Evolutionary conservation across 1,140 invertebrate species (phyloP), one percentile per base, ranked within the genome.

Genomic region (Dermatophagoides farinae): DNA sequence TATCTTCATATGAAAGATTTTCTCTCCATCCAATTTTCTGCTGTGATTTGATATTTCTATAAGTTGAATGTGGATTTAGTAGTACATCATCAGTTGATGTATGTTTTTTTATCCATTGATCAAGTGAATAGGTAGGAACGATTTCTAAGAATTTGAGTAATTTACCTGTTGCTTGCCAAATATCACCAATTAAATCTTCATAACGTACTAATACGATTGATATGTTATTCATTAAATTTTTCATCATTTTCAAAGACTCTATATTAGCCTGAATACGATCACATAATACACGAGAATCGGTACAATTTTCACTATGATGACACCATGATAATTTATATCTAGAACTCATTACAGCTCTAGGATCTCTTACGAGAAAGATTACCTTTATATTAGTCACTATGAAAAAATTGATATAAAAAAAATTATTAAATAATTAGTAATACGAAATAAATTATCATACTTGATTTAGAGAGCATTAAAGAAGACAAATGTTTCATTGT

Each of bases 291-390:
- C 40, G 51, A 63, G n/a, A 57, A 63, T 18, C 57, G 43, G 43
- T 62, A 60, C 20, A 65, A 59, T 54, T 64, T 60, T 16, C 55
- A 47, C 43, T 59, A 64, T 65, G 57, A 61, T 1, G 58, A 50
- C 20, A 65, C 65, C 43, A 66, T 60, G 14, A 50, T 61, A 60
- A 62, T 58, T 12, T 62, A 54, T 31, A 60, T 31, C 65, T 46
- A 20, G 65, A 66, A 47, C 62, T 63, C 65, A 66, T 66, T 5
- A 62, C 65, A 40, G 61, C 65, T 60, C 65, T 51, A 6, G 65
- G 65, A 52, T 66, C 65, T 39, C 65, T 54, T n/a, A 66, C 60
- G 22, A 66, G 57, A 60, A 62, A 65, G 16, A 66, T 61, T 10
- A 67, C 25, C 62, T 64, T 60, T 39, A 65, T 31, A 1, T 20